A percentile compares a stretch with the other conserved stretches of the same genome.
These are phyloP conservation scores for Anthopleura sola DNA, from an alignment of 64 coral and sea anemone genomes.

Conservation along the genomic window DNA sequence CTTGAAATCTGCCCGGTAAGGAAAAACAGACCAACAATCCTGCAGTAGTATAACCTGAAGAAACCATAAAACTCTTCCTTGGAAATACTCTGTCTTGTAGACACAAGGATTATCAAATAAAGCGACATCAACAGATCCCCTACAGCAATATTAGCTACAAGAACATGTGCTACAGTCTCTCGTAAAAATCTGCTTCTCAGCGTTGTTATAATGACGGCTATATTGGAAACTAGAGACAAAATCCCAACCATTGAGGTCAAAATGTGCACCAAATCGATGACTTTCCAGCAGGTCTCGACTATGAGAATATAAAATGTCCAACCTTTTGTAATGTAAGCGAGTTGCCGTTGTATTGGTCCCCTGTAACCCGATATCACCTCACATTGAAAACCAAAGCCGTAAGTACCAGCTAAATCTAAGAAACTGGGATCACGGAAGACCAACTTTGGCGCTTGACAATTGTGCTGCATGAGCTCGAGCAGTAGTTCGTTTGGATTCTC, in stretches of 20 bases:
- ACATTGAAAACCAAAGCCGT: not conserved
- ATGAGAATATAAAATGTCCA: not conserved
- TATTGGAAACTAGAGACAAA: not conserved
- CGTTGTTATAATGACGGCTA: not conserved
- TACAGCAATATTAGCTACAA: not conserved
- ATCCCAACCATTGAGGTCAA: not conserved
- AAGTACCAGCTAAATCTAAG: not conserved
- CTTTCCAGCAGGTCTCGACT: not conserved
- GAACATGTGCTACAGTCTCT: not conserved
- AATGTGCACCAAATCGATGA: not conserved
- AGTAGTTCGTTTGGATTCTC: not conserved
- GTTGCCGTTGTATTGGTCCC: not conserved
- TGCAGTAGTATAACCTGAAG: not conserved
- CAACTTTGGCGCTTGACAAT: not conserved
- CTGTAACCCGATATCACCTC: not conserved
- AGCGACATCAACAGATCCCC: not conserved
- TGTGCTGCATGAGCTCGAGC: not conserved
- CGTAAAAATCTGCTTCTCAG: not conserved
- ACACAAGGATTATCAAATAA: not conserved
- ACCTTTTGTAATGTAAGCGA: not conserved
- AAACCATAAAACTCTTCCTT: not conserved
- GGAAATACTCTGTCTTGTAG: not conserved
- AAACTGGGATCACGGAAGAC: not conserved
- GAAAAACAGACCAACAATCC: not conserved
- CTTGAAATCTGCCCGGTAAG: not conserved